Evolutionary conservation across 2,888 invertebrate species (phyloP).

Genomic region (Agrochola lychnidis): DNA sequence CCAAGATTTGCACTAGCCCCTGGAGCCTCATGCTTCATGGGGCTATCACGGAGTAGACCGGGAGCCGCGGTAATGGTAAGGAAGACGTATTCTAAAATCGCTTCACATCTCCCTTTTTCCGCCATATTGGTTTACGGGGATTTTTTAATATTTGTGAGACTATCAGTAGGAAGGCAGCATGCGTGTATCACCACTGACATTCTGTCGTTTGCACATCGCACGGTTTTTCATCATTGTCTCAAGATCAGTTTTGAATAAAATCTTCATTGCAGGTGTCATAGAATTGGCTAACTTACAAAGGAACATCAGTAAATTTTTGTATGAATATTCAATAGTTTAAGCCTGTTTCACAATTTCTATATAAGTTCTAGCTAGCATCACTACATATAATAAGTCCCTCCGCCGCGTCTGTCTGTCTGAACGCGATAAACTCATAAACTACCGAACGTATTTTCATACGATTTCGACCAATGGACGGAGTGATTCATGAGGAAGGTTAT

Average conservation of each 20-base stretch:
- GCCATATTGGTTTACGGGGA: background rate
- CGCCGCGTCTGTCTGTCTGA: too few species aligned
- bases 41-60: too few species aligned
- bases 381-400: too few species aligned
- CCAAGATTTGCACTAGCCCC: too few species aligned
- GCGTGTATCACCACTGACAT: slow-evolving; percentile 80
- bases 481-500: too few species aligned
- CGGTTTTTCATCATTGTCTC: slow-evolving; percentile 77
- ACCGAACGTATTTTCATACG: too few species aligned
- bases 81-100: background rate
- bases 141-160: slow-evolving; percentile 41
- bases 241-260: background rate
- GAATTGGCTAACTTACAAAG: background rate
- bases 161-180: slow-evolving; percentile 87
- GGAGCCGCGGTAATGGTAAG: too few species aligned
- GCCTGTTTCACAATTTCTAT: background rate
- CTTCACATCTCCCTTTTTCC: background rate
- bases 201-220: slow-evolving; percentile 83
- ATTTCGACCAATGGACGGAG: too few species aligned
- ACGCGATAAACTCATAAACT: too few species aligned
- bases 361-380: background rate
- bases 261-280: background rate
- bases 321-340: background rate
- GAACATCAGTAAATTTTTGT: background rate
- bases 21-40: too few species aligned